These are phyloP conservation scores for Microctonus hyperodae DNA, from an alignment of 2,888 invertebrate species.

Conservation along the genomic window DNA sequence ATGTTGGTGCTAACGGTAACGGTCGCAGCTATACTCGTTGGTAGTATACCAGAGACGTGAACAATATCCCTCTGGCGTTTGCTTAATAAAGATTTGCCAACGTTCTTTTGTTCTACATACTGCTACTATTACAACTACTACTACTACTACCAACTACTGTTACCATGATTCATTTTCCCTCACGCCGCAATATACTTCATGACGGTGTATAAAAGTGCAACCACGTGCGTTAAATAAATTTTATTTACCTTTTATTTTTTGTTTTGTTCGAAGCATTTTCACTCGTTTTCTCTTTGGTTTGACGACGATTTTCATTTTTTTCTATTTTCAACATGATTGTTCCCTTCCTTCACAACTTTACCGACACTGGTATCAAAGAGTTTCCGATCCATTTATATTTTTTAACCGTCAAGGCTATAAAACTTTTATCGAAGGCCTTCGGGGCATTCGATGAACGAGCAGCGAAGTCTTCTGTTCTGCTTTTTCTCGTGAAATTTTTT, in stretches of 20 bases:
- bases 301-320: constrained; percentile 15
- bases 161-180: constrained; percentile 24
- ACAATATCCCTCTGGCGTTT: constrained; percentile 46
- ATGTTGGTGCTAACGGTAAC: constrained; percentile 27
- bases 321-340: constrained; percentile 25
- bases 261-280: background rate
- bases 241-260: constrained; percentile 14
- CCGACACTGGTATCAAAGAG: constrained; percentile 18
- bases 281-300: background rate
- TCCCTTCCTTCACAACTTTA: constrained; percentile 16
- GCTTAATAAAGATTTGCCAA: constrained; percentile 56
- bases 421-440: constrained; percentile 37
- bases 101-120: constrained; percentile 25
- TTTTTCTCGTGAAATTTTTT: constrained; percentile 2
- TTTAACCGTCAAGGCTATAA: constrained; percentile 35
- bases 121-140: too few species aligned
- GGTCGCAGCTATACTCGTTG: constrained; percentile 15
- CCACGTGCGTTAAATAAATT: constrained; percentile 20
- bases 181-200: constrained; percentile 19
- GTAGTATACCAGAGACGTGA: background rate
- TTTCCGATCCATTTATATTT: constrained; percentile 27
- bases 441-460: constrained; percentile 27
- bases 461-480: constrained; percentile 13
- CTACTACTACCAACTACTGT: too few species aligned
- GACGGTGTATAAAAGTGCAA: constrained; percentile 6